Conservation (phyloP, 37 sponge, comb jelly and placozoan species). For the Ianthella basta region DNA sequence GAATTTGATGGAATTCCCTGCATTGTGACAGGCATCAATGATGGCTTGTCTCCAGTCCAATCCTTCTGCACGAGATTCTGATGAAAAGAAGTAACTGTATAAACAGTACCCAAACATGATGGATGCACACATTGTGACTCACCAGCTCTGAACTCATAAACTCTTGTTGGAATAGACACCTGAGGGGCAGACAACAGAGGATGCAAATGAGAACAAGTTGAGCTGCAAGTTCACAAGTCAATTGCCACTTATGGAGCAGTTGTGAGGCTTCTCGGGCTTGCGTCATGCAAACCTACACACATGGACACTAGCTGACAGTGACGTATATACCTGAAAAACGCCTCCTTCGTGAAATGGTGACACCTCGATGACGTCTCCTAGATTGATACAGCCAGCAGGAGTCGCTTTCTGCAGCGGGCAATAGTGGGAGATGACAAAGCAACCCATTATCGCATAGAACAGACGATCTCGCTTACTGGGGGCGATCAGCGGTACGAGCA, state of each 20-base stretch:
- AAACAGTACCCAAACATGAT: too few species aligned
- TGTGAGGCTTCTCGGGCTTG: too few species aligned
- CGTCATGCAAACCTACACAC: too few species aligned
- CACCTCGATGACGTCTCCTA: conserved; percentile 11
- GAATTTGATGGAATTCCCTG: not conserved
- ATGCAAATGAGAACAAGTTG: not conserved
- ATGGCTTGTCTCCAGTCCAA: conserved; percentile 36
- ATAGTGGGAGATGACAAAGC: not conserved
- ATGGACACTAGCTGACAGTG: not conserved
- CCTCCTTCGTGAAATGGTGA: not conserved
- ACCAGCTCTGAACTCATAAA: conserved; percentile 21
- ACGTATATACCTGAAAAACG: not conserved
- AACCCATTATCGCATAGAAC: not conserved
- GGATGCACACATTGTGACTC: too few species aligned
- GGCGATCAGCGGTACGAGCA: not conserved
- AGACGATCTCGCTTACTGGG: not conserved
- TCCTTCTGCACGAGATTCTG: conserved; percentile 17
- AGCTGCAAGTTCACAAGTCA: not conserved
- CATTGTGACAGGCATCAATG: conserved; percentile 15
- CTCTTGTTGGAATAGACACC: conserved; percentile 20
- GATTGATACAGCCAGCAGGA: conserved; percentile 10
- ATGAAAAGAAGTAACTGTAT: too few species aligned
- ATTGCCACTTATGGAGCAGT: not conserved
- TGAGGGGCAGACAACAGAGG: not conserved
- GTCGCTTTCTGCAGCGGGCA: not conserved